A percentile compares a stretch with the other conserved stretches of the same genome.
phyloP scores from a whole-genome alignment of 1,140 invertebrate species.

The Drosophila melanica region DNA sequence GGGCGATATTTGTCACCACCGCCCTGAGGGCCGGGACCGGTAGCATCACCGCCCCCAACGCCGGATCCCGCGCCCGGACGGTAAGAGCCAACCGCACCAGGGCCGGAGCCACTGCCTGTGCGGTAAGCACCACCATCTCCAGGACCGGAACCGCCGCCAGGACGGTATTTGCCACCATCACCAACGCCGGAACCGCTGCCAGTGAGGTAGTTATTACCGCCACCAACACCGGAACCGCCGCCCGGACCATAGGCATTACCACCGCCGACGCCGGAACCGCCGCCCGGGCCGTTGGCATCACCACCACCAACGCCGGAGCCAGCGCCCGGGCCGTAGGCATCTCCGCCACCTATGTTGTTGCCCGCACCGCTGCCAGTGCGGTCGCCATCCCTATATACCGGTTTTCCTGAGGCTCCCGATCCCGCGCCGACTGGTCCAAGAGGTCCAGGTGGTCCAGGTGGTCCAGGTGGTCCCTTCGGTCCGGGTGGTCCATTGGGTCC shows the following conservation, averaged over 20 bases:
- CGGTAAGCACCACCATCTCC: slow-evolving; percentile 29
- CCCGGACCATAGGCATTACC: slow-evolving; percentile 28
- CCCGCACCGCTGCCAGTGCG: slow-evolving; percentile 50
- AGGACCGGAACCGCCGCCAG: slow-evolving; percentile 35
- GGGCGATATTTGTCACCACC: slow-evolving; percentile 3
- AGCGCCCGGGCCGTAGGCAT: slow-evolving; percentile 11
- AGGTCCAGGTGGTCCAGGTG: slow-evolving; percentile 60
- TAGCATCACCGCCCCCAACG: slow-evolving; percentile 14
- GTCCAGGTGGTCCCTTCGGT: slow-evolving; percentile 61
- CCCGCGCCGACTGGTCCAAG: slow-evolving; percentile 57
- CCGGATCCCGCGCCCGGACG: slow-evolving; percentile 1
- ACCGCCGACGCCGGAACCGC: slow-evolving; percentile 25
- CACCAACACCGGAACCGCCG: slow-evolving; percentile 46
- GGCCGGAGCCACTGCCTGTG: slow-evolving; percentile 23
- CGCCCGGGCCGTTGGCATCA: slow-evolving; percentile 31
- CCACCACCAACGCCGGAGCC: slow-evolving; percentile 32
- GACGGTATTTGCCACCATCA: slow-evolving; percentile 35
- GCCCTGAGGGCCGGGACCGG: slow-evolving; percentile 19
- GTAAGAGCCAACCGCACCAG: neutral
- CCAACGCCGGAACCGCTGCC: slow-evolving; percentile 54
- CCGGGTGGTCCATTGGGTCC: slow-evolving; percentile 68
- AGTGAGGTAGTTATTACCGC: slow-evolving; percentile 9
- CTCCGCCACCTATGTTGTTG: slow-evolving; percentile 25
- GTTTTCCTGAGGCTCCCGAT: slow-evolving; percentile 79
- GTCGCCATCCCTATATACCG: slow-evolving; percentile 65